Conservation (phyloP, 2,797 vertebrate species). For the Pangasius mekongensis region DNA sequence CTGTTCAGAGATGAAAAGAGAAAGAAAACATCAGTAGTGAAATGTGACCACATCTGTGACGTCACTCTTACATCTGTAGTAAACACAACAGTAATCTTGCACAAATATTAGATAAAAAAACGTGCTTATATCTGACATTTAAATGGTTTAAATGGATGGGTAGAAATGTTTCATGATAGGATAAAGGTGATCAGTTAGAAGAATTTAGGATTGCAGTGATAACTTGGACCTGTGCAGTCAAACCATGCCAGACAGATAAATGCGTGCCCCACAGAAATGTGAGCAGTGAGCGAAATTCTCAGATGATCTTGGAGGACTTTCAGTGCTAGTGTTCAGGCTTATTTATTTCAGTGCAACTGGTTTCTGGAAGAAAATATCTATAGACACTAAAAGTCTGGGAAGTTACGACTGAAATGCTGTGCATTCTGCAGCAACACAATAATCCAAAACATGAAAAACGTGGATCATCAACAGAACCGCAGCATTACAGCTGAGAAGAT, state of each 20-base stretch:
- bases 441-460: background rate
- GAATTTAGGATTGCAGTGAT: background rate
- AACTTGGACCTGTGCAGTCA: background rate
- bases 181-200: background rate
- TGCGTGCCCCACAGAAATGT: too few species aligned
- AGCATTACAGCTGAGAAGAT: background rate
- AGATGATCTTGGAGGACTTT: background rate
- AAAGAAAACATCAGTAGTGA: background rate
- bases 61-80: background rate
- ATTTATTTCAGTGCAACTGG: too few species aligned
- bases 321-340: background rate
- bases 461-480: background rate
- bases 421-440: too few species aligned
- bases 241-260: background rate
- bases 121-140: background rate
- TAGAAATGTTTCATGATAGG: background rate
- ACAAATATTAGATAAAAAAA: background rate
- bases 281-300: background rate
- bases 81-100: background rate
- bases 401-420: too few species aligned
- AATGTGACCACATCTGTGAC: background rate
- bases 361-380: too few species aligned
- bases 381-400: too few species aligned
- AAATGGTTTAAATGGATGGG: background rate
- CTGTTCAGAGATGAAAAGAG: background rate